These are phyloP conservation scores for Macroteleia sp. DNA, from an alignment of 2,888 invertebrate species.

Conservation along the genomic window DNA sequence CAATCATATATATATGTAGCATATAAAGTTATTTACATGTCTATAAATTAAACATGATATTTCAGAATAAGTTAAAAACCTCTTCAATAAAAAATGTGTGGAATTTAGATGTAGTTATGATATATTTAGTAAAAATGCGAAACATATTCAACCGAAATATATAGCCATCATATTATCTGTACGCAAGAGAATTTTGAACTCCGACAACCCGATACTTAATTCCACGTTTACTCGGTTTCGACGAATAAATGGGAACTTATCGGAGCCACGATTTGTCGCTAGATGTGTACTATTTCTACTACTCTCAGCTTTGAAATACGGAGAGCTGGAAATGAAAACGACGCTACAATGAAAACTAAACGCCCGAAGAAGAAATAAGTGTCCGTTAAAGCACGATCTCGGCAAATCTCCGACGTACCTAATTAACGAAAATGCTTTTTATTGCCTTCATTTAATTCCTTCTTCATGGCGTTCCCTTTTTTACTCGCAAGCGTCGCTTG, in stretches of 20 bases:
- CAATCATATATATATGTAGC: too few relatives aligned
- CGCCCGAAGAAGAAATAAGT: conserved; percentile 45
- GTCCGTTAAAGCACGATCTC: conserved; percentile 22
- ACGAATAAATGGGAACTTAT: conserved; percentile 23
- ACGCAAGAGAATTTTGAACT: too few relatives aligned
- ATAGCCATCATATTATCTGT: too few relatives aligned
- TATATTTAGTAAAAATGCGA: too few relatives aligned
- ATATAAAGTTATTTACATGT: too few relatives aligned
- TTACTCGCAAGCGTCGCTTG: neutral
- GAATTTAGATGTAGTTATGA: too few relatives aligned
- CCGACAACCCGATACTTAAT: neutral
- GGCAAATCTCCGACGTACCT: conserved; percentile 40
- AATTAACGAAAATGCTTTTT: conserved; percentile 60
- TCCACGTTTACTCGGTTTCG: neutral
- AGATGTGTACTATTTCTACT: neutral
- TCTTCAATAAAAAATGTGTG: too few relatives aligned
- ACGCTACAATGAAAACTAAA: conserved; percentile 49
- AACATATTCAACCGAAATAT: too few relatives aligned
- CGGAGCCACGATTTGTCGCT: conserved; percentile 3
- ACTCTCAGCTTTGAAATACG: conserved; percentile 14
- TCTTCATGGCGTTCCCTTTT: conserved; percentile 6
- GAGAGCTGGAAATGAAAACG: conserved; percentile 38
- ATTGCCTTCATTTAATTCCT: conserved; percentile 20
- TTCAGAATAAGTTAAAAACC: too few relatives aligned
- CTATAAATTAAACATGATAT: too few relatives aligned